phyloP scores from a whole-genome alignment of 2,888 invertebrate species.

The Amblyjoppa proteus region DNA sequence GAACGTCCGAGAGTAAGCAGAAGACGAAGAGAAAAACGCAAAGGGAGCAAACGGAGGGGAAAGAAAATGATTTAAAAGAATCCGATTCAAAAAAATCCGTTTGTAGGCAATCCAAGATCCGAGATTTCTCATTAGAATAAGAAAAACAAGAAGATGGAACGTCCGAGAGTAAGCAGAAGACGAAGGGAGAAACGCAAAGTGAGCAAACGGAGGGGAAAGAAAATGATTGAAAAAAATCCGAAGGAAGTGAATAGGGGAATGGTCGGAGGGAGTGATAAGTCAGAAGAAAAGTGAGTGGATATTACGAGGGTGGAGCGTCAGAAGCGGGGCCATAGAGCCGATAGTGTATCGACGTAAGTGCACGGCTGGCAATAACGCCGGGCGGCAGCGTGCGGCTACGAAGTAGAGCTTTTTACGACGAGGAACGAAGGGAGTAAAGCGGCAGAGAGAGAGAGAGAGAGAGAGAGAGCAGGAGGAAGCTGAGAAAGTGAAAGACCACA shows the following conservation, averaged over 20 bases:
- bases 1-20: slow-evolving; percentile 31
- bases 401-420: slow-evolving; percentile 67
- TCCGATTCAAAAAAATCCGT: no score
- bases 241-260: neutral
- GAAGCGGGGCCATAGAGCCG: slow-evolving; percentile 59
- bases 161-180: slow-evolving; percentile 35
- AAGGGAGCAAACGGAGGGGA: neutral
- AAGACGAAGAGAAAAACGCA: slow-evolving; percentile 5
- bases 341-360: slow-evolving; percentile 65
- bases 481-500: slow-evolving; percentile 28
- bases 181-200: slow-evolving; percentile 1
- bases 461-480: slow-evolving; percentile 14
- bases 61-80: neutral
- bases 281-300: slow-evolving; percentile 58
- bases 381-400: slow-evolving; percentile 53
- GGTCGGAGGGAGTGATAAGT: slow-evolving; percentile 8
- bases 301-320: slow-evolving; percentile 62
- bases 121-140: slow-evolving; percentile 20
- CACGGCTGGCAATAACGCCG: slow-evolving; percentile 65
- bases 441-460: neutral
- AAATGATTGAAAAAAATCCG: neutral
- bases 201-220: neutral
- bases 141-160: slow-evolving; percentile 30
- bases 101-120: neutral
- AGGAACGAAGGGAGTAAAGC: slow-evolving; percentile 28